These are phyloP conservation scores for Corythoichthys haematopterus DNA, from an alignment of 2,113 vertebrate genomes.

Conservation along the genomic window DNA sequence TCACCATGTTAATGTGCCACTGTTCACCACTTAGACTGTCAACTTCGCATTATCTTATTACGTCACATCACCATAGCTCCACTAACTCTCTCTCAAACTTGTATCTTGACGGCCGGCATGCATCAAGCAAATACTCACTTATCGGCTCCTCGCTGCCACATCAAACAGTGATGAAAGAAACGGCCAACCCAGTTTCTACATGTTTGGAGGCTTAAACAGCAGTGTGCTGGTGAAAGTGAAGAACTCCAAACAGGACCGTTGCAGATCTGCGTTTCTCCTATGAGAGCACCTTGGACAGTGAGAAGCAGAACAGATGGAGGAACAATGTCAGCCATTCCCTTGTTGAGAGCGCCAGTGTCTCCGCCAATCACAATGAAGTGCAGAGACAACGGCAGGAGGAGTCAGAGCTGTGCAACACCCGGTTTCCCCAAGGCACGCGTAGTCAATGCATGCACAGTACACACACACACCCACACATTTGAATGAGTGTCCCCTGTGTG, in stretches of 20 bases:
- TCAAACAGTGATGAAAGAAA: neutral
- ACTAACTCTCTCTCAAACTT: neutral
- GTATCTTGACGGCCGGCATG: neutral
- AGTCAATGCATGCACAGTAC: conserved; percentile 37
- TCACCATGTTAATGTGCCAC: neutral
- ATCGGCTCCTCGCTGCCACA: neutral
- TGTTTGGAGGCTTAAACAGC: neutral
- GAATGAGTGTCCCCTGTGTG: conserved; percentile 82
- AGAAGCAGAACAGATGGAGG: conserved; percentile 92
- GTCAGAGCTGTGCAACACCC: conserved; percentile 72
- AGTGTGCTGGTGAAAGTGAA: neutral
- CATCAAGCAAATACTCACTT: conserved; percentile 2
- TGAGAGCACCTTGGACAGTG: conserved; percentile 79
- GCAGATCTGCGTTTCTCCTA: conserved; percentile 51
- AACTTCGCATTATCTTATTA: neutral
- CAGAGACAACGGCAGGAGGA: conserved; percentile 63
- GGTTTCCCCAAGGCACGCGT: conserved; percentile 85
- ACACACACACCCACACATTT: conserved; percentile 35
- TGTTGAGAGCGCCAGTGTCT: conserved; percentile 68
- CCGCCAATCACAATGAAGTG: conserved; percentile 89
- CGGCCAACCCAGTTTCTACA: neutral
- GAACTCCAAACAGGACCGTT: conserved; percentile 38
- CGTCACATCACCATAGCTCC: neutral
- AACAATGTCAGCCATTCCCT: conserved; percentile 87
- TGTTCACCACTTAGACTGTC: neutral